Conservation (phyloP, 2,888 invertebrate species). For the Amiota minor region DNA sequence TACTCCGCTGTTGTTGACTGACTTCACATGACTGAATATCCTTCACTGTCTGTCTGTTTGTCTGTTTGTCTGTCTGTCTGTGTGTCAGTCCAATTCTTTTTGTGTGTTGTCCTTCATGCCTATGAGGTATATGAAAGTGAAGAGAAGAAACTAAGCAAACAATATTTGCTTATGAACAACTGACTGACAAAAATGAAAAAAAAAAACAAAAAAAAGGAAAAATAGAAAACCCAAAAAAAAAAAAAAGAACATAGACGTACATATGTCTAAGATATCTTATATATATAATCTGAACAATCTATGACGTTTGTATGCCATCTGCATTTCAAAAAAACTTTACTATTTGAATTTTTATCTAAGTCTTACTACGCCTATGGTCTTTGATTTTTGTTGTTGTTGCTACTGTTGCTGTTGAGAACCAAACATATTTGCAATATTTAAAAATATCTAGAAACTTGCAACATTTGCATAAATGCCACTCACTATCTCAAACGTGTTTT, state of each 20-base stretch:
- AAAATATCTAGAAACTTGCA: constrained; percentile 55
- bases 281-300: neutral
- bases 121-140: too few species aligned
- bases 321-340: neutral
- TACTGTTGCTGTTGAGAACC: neutral
- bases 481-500: neutral
- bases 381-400: too few species aligned
- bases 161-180: too few species aligned
- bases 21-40: neutral
- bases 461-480: constrained; percentile 56
- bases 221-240: too few species aligned
- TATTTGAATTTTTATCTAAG: too few species aligned
- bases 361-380: too few species aligned
- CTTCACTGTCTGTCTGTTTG: neutral
- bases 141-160: too few species aligned
- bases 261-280: neutral
- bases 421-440: neutral
- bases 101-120: too few species aligned
- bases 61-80: neutral
- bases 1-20: neutral
- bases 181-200: too few species aligned
- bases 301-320: neutral
- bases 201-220: too few species aligned
- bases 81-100: neutral
- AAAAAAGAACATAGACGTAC: too few species aligned